phyloP scores from a whole-genome alignment of 2,797 vertebrate genomes.

The Enteromius fasciolatus region DNA sequence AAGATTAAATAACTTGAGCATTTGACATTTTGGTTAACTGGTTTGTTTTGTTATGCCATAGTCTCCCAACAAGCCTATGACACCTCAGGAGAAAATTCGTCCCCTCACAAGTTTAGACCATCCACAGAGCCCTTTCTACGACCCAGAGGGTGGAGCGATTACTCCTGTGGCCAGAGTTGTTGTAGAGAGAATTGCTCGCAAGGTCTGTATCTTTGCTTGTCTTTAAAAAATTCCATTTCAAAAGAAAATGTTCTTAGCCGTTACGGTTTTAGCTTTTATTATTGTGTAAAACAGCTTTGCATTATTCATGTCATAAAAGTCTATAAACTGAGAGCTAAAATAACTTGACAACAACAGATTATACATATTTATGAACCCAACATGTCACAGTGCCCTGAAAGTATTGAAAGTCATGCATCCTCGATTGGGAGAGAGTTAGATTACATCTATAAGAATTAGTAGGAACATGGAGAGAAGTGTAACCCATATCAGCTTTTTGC shows the following conservation, averaged over 20 bases:
- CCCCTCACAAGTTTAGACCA: slow-evolving; percentile 97
- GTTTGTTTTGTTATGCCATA: slow-evolving; percentile 59
- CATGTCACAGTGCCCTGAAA: slow-evolving; percentile 23
- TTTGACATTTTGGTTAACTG: not conserved
- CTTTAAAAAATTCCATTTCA: not conserved
- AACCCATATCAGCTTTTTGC: not conserved
- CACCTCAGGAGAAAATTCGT: slow-evolving; percentile 93
- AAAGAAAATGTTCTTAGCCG: not conserved
- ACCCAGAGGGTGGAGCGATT: slow-evolving; percentile 96
- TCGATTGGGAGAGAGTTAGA: not conserved
- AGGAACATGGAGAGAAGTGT: not conserved
- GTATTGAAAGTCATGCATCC: slow-evolving; percentile 1
- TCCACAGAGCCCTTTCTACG: slow-evolving; percentile 96
- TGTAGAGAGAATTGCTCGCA: slow-evolving; percentile 96
- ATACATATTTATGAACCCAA: slow-evolving; percentile 27
- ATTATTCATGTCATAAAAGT: slow-evolving; percentile 33
- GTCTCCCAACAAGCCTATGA: slow-evolving; percentile 91
- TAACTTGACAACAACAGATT: slow-evolving; percentile 5
- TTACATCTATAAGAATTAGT: slow-evolving; percentile 6
- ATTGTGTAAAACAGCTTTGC: slow-evolving; percentile 10
- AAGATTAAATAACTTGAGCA: not conserved
- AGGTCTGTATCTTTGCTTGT: slow-evolving; percentile 76
- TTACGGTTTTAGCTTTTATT: not conserved
- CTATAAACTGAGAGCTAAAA: slow-evolving; percentile 12
- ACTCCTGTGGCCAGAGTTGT: slow-evolving; percentile 90